phyloP scores from a whole-genome alignment of 1,140 invertebrate genomes.

The Neodiprion lecontei region DNA sequence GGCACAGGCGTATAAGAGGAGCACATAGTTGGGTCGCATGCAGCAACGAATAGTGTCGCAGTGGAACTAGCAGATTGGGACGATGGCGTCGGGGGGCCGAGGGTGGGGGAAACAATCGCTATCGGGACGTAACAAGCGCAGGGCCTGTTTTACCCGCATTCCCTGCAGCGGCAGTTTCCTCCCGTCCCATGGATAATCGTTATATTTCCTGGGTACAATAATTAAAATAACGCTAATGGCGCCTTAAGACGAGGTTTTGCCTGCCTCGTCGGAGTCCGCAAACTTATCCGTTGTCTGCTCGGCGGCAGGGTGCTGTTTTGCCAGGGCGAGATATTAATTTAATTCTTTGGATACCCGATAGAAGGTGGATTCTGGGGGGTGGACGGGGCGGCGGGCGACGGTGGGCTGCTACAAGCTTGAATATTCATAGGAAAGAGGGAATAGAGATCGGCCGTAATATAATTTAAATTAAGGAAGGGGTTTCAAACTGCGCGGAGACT shows the following conservation, averaged over 20 bases:
- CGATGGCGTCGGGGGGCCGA: too few relatives aligned
- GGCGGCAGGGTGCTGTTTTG: constrained; percentile 54
- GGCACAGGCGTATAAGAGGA: too few relatives aligned
- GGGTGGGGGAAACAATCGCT: constrained; percentile 47
- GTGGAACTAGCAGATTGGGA: constrained; percentile 51
- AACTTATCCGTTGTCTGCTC: constrained; percentile 60
- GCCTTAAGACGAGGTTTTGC: constrained; percentile 1
- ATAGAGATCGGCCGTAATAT: constrained; percentile 61
- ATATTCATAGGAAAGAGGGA: constrained; percentile 61
- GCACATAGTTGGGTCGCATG: constrained; percentile 1
- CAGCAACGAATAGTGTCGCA: constrained; percentile 43
- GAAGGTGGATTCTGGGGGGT: constrained; percentile 44
- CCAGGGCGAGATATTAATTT: constrained; percentile 57
- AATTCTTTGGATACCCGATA: constrained; percentile 61
- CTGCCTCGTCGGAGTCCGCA: constrained; percentile 54
- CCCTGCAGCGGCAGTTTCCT: background rate
- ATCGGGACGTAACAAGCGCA: constrained; percentile 53
- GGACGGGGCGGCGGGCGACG: constrained; percentile 24
- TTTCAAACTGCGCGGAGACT: background rate
- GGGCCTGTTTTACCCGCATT: constrained; percentile 14
- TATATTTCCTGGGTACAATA: constrained; percentile 43
- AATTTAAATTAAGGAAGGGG: constrained; percentile 59
- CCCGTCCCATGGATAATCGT: constrained; percentile 29
- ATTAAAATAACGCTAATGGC: constrained; percentile 40
- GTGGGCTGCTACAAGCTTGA: constrained; percentile 47